Base-by-base conservation (phyloP, 2,888 invertebrate species). In the Dryomyza anilis region DNA sequence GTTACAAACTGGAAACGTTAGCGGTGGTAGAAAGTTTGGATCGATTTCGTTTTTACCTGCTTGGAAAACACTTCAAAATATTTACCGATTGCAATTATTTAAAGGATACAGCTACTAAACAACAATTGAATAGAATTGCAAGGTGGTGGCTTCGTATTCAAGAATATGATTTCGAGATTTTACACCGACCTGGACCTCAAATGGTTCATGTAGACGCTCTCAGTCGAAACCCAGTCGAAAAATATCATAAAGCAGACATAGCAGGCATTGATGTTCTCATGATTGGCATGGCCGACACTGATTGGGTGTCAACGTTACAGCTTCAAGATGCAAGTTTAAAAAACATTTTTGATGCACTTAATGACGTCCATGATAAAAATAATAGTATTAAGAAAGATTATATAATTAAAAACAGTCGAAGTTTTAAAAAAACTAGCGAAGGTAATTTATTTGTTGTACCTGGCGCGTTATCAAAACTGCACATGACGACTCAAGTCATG, bases 1-100 rank as follows among this genome's bases (percentile, higher is more conserved):
- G 62, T 23, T 46, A 46, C 23, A 23, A 48, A 21, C 14, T 48
- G 1, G 21, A 25, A 48, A 48, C 48, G 7, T 23, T 68, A 59
- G 61, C 68, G 43, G 68, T 68, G 2, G 64, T 66, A 2, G 63
- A 66, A 21, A 48, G 60, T 23, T 19, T 67, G 6, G 64, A 62
- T 19, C 53, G 65, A 27, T 69, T 65, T 67, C 56, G 67, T 48
- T 74, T 39, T 12, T 68, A 64, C 53, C 27, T 62, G 2, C 30
- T 69, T 10, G 68, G 63, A 5, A 66, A 68, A 39, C 55, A 45
- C 3, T 68, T 66, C 21, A 62, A 39, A 23, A 61, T 64, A n/a
- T 16, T 36, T 29, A 69, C 66, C 1, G 64, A 67, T 45, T 66
- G 66, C 25, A 67, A 67, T 45, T 61, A 64, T 16, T 50, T 53